These are phyloP conservation scores for Sclerurus mexicanus DNA, from an alignment of 2,113 vertebrate genomes.

Conservation along the genomic window DNA sequence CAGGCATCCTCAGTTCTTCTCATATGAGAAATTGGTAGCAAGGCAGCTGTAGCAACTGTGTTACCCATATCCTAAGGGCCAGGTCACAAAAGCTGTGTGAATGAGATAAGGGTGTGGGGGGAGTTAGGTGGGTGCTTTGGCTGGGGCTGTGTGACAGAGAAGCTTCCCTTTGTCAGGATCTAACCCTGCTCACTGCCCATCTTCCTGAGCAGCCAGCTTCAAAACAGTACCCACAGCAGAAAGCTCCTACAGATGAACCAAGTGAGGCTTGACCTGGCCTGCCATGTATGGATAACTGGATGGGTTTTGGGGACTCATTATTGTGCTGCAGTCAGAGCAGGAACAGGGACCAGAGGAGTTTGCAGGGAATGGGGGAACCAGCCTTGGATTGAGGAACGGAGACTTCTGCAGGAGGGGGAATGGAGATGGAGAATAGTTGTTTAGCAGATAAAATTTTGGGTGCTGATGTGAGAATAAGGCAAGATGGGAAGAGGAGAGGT, in stretches of 20 bases:
- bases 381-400: background rate
- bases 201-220: background rate
- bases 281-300: accelerated
- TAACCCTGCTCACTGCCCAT: background rate
- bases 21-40: accelerated
- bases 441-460: background rate
- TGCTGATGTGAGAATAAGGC: background rate
- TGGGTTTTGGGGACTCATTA: background rate
- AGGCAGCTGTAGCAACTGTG: background rate
- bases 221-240: background rate
- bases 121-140: background rate
- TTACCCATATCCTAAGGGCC: background rate
- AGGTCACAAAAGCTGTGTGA: background rate
- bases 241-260: background rate
- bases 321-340: accelerated
- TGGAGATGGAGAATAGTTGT: background rate
- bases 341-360: background rate
- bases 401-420: background rate
- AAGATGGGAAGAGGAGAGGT: background rate
- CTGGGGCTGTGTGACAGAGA: background rate
- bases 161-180: background rate
- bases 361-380: background rate
- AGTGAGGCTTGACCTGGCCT: background rate
- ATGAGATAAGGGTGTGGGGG: background rate
- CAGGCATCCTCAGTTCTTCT: background rate